These are phyloP conservation scores for Nothoprocta perdicaria DNA, from an alignment of 2,113 vertebrate genomes.

Conservation along the genomic window DNA sequence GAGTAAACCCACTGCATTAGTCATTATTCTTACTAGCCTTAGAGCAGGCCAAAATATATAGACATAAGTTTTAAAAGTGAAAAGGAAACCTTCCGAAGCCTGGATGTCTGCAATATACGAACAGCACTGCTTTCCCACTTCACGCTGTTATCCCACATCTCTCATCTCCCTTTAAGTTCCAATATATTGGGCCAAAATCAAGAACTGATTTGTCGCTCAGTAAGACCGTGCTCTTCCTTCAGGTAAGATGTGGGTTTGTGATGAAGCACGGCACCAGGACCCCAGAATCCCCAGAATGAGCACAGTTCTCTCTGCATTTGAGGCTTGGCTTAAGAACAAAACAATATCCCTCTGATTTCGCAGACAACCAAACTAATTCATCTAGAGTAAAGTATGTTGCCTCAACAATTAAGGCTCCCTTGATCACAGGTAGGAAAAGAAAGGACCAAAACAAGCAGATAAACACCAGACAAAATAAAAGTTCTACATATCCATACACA, in stretches of 20 bases:
- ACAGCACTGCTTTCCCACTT: not conserved
- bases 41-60: not conserved
- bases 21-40: not conserved
- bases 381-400: not conserved
- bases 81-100: not conserved
- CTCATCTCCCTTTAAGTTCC: not conserved
- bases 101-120: not conserved
- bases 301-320: not conserved
- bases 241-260: slow-evolving; percentile 45
- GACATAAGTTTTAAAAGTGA: not conserved
- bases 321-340: not conserved
- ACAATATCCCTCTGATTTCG: not conserved
- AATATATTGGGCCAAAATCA: slow-evolving; percentile 7
- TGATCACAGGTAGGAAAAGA: not conserved
- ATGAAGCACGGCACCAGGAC: slow-evolving; percentile 18
- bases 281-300: not conserved
- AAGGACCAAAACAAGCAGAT: not conserved
- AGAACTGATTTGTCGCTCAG: slow-evolving; percentile 19
- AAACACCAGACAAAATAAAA: not conserved
- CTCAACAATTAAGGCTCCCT: not conserved
- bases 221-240: slow-evolving; percentile 17
- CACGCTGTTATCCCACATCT: not conserved
- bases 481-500: not conserved
- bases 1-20: not conserved
- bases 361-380: not conserved